Evolutionary conservation across 2,113 vertebrate species (phyloP).

Genomic region (Oenanthe oenanthe): DNA sequence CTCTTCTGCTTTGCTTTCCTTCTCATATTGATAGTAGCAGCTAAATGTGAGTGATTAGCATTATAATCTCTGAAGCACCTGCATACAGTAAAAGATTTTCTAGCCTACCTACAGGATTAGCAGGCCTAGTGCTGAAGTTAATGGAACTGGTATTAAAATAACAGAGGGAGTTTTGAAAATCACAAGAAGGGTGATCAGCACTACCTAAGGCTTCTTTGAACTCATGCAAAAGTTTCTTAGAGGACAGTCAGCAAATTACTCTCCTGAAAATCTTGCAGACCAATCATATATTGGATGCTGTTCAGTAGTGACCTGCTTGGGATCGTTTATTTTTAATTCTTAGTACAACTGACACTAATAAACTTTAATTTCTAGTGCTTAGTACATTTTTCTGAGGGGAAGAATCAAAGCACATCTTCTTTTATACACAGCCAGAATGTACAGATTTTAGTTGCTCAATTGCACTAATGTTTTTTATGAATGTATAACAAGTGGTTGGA

Average conservation of each 20-base stretch:
- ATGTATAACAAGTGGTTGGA: not conserved
- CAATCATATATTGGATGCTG: not conserved
- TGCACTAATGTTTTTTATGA: not conserved
- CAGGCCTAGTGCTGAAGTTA: not conserved
- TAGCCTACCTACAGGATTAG: slow-evolving; percentile 9
- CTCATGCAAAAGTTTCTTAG: not conserved
- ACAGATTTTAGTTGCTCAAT: not conserved
- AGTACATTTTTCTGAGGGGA: not conserved
- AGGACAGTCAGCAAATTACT: not conserved
- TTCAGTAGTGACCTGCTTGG: not conserved
- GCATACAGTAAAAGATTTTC: not conserved
- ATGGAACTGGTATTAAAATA: slow-evolving; percentile 31
- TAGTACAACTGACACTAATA: not conserved
- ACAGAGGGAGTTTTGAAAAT: slow-evolving; percentile 21
- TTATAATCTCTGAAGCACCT: slow-evolving; percentile 15
- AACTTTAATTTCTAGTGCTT: not conserved
- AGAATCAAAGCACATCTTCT: not conserved
- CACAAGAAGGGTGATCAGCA: not conserved
- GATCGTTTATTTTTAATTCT: not conserved
- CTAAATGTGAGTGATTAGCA: not conserved
- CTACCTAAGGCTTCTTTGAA: not conserved
- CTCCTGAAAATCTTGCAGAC: not conserved
- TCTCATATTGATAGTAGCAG: not conserved
- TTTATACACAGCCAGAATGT: not conserved
- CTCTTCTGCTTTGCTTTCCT: not conserved